phyloP scores from a whole-genome alignment of 2,797 vertebrate genomes.

The Leucoraja ocellata region DNA sequence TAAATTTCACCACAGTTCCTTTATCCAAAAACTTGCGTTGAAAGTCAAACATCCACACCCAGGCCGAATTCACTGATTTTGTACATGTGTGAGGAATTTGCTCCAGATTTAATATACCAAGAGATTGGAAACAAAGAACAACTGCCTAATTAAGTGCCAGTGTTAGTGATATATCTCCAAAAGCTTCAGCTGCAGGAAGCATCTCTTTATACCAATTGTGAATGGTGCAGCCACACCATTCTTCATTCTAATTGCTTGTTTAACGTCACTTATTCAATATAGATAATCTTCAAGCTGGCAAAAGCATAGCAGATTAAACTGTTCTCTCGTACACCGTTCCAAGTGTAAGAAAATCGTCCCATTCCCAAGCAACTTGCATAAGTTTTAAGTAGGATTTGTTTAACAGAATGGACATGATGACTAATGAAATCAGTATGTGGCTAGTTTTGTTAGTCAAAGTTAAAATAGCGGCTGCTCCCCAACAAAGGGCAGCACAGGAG shows the following conservation, averaged over 20 bases:
- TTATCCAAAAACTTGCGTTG: not conserved
- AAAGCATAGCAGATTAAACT: not conserved
- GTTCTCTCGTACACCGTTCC: not conserved
- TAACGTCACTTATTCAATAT: slow-evolving; percentile 3
- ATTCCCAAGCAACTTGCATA: not conserved
- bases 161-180: not conserved
- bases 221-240: not conserved
- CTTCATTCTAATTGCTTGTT: slow-evolving; percentile 3
- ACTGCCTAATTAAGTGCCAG: not conserved
- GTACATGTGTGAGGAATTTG: not conserved
- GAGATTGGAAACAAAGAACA: not conserved
- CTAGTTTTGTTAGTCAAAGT: not conserved
- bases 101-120: not conserved
- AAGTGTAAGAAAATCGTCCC: not conserved
- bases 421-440: not conserved
- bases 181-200: not conserved
- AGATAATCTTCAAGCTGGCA: not conserved
- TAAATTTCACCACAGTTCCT: not conserved
- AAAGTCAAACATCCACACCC: not conserved
- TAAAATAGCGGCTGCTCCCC: not conserved
- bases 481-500: not conserved
- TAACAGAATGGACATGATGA: not conserved
- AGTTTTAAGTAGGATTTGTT: not conserved
- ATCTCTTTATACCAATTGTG: not conserved
- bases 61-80: not conserved